Evolutionary conservation across 2,888 invertebrate species (phyloP).

Genomic region (Sphecodes monilicornis): DNA sequence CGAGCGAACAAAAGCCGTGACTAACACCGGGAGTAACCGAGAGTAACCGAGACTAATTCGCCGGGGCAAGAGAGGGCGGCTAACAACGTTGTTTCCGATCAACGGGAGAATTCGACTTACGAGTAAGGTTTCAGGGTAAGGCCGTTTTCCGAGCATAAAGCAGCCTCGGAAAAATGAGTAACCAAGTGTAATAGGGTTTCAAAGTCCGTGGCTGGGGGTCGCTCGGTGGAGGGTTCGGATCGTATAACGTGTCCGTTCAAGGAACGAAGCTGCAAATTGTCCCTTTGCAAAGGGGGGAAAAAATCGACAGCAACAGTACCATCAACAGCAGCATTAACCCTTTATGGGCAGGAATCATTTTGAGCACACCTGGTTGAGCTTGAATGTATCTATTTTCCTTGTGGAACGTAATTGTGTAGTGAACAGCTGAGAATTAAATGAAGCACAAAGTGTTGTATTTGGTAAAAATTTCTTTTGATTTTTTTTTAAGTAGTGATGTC

Average conservation of each 20-base stretch:
- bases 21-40: neutral
- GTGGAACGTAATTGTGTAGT: too few species aligned
- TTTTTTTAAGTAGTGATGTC: too few species aligned
- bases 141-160: neutral
- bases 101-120: neutral
- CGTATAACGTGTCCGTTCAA: neutral
- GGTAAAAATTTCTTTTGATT: too few species aligned
- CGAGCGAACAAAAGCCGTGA: slow-evolving; percentile 7
- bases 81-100: slow-evolving; percentile 4
- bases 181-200: neutral
- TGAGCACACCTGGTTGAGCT: too few species aligned
- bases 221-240: neutral
- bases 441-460: too few species aligned
- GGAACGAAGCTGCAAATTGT: neutral
- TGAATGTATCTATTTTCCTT: too few species aligned
- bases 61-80: neutral
- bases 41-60: neutral
- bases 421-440: too few species aligned
- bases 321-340: too few species aligned
- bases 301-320: neutral
- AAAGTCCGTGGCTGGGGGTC: neutral
- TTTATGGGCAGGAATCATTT: too few species aligned
- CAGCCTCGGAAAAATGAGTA: neutral
- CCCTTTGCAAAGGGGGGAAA: neutral
- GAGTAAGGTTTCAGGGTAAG: neutral